Evolutionary conservation across 2,888 invertebrate genomes (phyloP).

Genomic region (Leucophenga montana): DNA sequence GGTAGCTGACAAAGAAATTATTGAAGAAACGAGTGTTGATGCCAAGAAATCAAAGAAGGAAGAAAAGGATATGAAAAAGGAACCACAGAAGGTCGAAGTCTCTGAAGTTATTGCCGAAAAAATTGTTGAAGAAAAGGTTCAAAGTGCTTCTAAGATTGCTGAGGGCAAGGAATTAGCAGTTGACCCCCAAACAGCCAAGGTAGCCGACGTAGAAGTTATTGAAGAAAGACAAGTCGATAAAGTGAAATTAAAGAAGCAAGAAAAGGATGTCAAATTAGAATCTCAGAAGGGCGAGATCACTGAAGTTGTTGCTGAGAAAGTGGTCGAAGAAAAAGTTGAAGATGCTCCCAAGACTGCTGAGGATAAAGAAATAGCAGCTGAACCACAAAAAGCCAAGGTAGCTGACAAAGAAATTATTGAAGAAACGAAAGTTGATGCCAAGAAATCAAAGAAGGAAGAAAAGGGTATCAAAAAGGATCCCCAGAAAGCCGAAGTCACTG

Average conservation of each 20-base stretch:
- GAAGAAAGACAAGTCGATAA: constrained; percentile 2
- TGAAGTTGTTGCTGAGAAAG: constrained; percentile 1
- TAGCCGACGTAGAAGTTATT: constrained; percentile 16
- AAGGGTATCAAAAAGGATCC: constrained; percentile 9
- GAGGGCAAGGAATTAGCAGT: not conserved
- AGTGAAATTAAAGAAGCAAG: not conserved
- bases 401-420: constrained; percentile 28
- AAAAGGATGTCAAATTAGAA: constrained; percentile 18
- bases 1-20: constrained; percentile 15
- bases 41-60: constrained; percentile 41
- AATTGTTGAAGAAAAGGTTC: constrained; percentile 13
- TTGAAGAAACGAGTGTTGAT: constrained; percentile 33
- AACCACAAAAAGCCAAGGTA: constrained; percentile 18
- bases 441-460: constrained; percentile 35
- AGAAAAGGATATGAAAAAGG: constrained; percentile 25
- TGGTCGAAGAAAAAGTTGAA: not conserved
- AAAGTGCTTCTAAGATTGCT: not conserved
- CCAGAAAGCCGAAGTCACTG: constrained; percentile 23
- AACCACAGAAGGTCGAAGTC: not conserved
- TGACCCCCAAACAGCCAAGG: constrained; percentile 16
- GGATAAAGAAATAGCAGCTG: not conserved
- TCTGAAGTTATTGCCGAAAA: constrained; percentile 1
- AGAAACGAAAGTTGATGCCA: constrained; percentile 29
- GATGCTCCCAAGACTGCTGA: constrained; percentile 9
- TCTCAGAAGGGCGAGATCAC: constrained; percentile 5